Conservation (phyloP, 2,113 vertebrate genomes). For the Tympanuchus pallidicinctus region DNA sequence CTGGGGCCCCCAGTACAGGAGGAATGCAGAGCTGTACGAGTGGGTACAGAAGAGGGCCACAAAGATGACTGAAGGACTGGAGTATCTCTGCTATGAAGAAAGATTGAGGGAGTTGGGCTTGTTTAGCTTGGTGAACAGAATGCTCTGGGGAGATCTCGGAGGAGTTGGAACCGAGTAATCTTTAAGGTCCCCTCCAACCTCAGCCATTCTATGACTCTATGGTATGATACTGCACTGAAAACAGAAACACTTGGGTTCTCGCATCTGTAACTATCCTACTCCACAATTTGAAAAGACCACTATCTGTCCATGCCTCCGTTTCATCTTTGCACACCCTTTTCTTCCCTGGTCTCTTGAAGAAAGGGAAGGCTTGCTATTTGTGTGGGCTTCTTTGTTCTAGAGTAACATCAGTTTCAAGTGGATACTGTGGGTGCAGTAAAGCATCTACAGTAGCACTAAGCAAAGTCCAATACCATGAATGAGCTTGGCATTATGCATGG, state of each 20-base stretch:
- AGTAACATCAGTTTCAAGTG: background rate
- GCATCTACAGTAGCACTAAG: background rate
- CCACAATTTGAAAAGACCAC: background rate
- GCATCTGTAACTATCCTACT: background rate
- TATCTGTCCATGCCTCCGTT: background rate
- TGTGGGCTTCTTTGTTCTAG: background rate
- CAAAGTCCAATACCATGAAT: background rate
- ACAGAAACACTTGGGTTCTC: background rate
- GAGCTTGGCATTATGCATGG: background rate
- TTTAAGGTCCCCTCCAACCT: too few relatives aligned
- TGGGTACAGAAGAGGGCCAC: too few relatives aligned
- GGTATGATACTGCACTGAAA: background rate
- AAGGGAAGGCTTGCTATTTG: background rate
- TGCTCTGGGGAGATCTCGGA: too few relatives aligned
- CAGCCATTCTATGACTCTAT: too few relatives aligned
- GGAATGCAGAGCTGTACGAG: too few relatives aligned
- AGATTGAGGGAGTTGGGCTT: too few relatives aligned
- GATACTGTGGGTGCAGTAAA: background rate
- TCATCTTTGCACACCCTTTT: background rate
- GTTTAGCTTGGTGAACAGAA: too few relatives aligned
- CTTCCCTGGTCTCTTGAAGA: background rate
- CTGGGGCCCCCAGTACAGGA: too few relatives aligned
- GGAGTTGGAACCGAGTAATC: too few relatives aligned
- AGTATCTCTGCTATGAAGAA: too few relatives aligned
- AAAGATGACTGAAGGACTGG: too few relatives aligned